Conservation (phyloP, 2,113 vertebrate genomes). For the Prunella fulvescens region DNA sequence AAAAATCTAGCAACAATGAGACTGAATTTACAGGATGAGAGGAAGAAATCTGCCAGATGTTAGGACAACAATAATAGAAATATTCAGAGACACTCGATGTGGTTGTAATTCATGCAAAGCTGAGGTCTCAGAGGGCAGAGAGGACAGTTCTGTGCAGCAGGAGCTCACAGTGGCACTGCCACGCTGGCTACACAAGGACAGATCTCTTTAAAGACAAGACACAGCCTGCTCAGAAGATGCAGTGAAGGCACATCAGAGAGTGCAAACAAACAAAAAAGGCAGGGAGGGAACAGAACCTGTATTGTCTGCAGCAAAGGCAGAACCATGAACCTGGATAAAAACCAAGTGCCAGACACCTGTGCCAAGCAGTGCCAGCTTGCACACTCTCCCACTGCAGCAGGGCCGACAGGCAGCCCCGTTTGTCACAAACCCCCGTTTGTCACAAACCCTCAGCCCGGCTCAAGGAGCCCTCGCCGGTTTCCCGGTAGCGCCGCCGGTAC, state of each 20-base stretch:
- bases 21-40: neutral
- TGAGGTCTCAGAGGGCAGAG: rapidly evolving
- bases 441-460: rapidly evolving
- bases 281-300: neutral
- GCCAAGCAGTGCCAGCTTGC: neutral
- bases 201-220: neutral
- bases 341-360: neutral
- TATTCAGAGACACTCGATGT: no score
- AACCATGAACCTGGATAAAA: neutral
- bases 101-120: rapidly evolving
- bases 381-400: rapidly evolving
- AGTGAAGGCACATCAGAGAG: rapidly evolving
- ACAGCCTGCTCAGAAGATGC: rapidly evolving
- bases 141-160: neutral
- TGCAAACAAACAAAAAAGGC: neutral
- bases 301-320: neutral
- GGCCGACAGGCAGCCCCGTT: rapidly evolving
- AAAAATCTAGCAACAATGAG: neutral
- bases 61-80: neutral
- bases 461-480: rapidly evolving
- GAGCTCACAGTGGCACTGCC: neutral
- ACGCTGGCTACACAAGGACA: neutral
- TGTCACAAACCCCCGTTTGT: rapidly evolving
- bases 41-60: neutral
- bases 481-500: slow-evolving; percentile 1